Conservation (phyloP, 2,113 vertebrate species). For the Canis aureus region DNA sequence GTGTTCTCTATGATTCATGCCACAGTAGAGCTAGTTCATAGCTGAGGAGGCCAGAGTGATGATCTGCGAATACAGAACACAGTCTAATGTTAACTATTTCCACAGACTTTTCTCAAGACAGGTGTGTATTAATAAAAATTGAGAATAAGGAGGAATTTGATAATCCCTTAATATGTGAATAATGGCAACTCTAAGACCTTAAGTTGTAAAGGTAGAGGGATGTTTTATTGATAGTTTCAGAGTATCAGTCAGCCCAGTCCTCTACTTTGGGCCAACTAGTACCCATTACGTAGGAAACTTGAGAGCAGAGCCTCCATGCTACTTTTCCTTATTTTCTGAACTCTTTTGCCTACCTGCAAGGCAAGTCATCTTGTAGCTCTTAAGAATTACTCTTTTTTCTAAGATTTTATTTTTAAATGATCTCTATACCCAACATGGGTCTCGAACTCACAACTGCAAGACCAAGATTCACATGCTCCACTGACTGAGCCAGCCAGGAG, state of each 20-base stretch:
- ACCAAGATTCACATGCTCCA: background rate
- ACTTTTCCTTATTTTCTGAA: background rate
- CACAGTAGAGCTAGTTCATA: background rate
- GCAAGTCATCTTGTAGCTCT: background rate
- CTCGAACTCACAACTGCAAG: background rate
- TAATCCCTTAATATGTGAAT: background rate
- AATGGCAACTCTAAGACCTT: background rate
- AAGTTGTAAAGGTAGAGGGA: background rate
- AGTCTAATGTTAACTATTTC: background rate
- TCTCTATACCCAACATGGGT: background rate
- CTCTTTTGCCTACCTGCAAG: background rate
- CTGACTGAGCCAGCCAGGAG: background rate
- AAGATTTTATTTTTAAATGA: background rate
- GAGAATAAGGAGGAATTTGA: background rate
- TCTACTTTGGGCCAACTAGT: background rate
- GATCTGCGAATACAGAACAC: background rate
- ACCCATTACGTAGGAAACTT: accelerated
- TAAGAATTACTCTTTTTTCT: background rate
- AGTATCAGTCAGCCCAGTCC: background rate
- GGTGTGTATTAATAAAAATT: background rate
- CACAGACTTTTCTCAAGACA: background rate
- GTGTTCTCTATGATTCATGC: background rate
- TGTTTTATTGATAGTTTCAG: background rate
- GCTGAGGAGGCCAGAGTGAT: background rate
- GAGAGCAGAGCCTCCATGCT: background rate